Evolutionary conservation across 2,797 vertebrate genomes (phyloP), one percentile per base, ranked within the genome.

Genomic region (Psittacula derbiana): DNA sequence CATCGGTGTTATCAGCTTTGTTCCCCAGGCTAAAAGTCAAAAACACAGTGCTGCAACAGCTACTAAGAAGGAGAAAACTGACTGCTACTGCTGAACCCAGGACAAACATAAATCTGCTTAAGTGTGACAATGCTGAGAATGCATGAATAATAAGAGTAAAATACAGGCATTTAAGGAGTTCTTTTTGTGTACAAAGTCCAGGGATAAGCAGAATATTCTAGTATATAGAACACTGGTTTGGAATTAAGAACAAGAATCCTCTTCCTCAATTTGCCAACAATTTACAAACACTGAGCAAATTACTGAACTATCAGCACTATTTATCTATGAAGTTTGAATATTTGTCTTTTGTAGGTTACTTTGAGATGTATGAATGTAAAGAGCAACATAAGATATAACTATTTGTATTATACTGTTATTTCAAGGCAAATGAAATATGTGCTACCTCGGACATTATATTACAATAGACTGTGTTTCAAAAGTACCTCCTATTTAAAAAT

Each of bases 311-410:
- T 60, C 18, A 73, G 2, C 3, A 6, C 4, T 80, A 67, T 13
- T 30, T 15, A 31, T 8, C 14, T 30, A 21, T 46, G 31, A 75
- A 65, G 74, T 75, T 8, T 52, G 16, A 73, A 7, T 74, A 78
- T 80, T 85, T 86, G 4, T 47, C 16, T 41, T 80, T 21, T 25
- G 4, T 43, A 62, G 33, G 12, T 70, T 90, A 20, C 8, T 64
- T 74, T 33, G 19, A 71, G 16, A 41, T 90, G 17, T 83, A 36
- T 62, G 27, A 46, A n/a, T 40, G 4, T 28, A 60, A 67, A 61
- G 9, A 70, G 1, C 1, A 43, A 41, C 15, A 28, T 12, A n/a
- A 4, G 15, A 46, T 49, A 21, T 7, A 40, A 1, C 1, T 1
- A 46, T 36, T 78, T 4, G 30, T 57, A 43, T 36, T 53, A 52